Percentiles rank a stretch among this genome's conserved stretches.
These are phyloP conservation scores for Ceryle rudis DNA, from an alignment of 2,797 vertebrate species.

Conservation along the genomic window DNA sequence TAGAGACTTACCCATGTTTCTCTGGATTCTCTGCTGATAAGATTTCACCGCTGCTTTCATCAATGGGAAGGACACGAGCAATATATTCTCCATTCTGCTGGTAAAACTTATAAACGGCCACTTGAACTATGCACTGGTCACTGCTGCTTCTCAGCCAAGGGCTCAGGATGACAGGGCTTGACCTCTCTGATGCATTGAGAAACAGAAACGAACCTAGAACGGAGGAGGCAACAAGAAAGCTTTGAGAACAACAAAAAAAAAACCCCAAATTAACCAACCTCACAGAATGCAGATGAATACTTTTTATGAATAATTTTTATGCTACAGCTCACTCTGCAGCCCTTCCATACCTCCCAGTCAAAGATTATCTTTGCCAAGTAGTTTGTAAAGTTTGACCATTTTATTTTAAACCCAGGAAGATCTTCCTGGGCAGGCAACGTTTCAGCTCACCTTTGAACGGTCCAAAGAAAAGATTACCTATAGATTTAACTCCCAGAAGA, in stretches of 20 bases:
- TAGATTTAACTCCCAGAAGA: background rate
- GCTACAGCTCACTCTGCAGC: background rate
- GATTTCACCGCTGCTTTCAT: constrained; percentile 73
- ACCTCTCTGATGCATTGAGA: constrained; percentile 71
- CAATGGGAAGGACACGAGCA: constrained; percentile 76
- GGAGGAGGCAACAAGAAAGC: background rate
- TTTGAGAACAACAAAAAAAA: background rate
- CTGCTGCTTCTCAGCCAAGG: constrained; percentile 83
- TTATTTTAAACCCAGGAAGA: background rate
- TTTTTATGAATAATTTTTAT: background rate
- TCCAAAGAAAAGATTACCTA: background rate
- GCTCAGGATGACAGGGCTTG: constrained; percentile 76
- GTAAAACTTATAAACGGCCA: constrained; percentile 77
- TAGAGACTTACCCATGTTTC: constrained; percentile 78
- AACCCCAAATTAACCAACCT: background rate
- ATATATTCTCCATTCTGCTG: constrained; percentile 77
- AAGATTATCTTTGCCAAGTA: background rate
- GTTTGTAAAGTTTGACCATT: background rate
- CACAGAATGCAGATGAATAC: no score
- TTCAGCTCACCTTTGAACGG: background rate
- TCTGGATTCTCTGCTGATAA: constrained; percentile 67
- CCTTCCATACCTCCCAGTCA: background rate
- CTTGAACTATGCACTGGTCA: constrained; percentile 76
- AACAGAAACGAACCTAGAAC: constrained; percentile 81
- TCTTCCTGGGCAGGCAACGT: background rate